Conservation (phyloP, 1,140 invertebrate genomes). For the Nasonia longicornis region DNA sequence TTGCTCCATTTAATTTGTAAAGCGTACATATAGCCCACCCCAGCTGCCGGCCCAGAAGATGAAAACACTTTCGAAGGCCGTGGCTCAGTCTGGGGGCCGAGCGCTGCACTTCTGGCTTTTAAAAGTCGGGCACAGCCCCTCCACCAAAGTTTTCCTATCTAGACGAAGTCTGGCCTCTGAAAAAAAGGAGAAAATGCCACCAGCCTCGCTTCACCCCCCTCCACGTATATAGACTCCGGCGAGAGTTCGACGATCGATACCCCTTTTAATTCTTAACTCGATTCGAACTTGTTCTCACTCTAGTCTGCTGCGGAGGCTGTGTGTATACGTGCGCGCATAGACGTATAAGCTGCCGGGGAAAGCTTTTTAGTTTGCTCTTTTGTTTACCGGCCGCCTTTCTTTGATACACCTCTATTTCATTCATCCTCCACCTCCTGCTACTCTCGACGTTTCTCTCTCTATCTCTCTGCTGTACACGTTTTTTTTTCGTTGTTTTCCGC, state of each 20-base stretch:
- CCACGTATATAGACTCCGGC: slow-evolving; percentile 1
- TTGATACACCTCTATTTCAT: slow-evolving; percentile 22
- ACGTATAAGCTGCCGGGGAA: background rate
- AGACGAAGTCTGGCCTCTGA: background rate
- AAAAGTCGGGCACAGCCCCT: slow-evolving; percentile 15
- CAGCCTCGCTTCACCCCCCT: background rate
- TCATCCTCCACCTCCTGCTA: background rate
- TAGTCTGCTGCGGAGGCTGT: background rate
- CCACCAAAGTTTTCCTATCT: slow-evolving; percentile 41
- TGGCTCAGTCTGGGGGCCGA: background rate
- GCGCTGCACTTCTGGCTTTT: slow-evolving; percentile 37
- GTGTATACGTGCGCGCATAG: background rate
- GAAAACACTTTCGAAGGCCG: slow-evolving; percentile 29
- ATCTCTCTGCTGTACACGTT: background rate
- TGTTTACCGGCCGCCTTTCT: slow-evolving; percentile 7
- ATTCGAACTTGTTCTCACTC: slow-evolving; percentile 19
- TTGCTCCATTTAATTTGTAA: slow-evolving; percentile 32
- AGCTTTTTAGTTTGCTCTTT: slow-evolving; percentile 9
- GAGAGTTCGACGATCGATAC: slow-evolving; percentile 27
- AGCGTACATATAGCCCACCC: background rate
- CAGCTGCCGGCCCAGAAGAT: background rate
- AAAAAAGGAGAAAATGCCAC: slow-evolving; percentile 25
- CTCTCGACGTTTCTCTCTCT: slow-evolving; percentile 21
- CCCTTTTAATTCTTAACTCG: slow-evolving; percentile 44
- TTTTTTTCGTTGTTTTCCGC: background rate